phyloP scores from a whole-genome alignment of 2,888 invertebrate species.

The Chrysomela aeneicollis region DNA sequence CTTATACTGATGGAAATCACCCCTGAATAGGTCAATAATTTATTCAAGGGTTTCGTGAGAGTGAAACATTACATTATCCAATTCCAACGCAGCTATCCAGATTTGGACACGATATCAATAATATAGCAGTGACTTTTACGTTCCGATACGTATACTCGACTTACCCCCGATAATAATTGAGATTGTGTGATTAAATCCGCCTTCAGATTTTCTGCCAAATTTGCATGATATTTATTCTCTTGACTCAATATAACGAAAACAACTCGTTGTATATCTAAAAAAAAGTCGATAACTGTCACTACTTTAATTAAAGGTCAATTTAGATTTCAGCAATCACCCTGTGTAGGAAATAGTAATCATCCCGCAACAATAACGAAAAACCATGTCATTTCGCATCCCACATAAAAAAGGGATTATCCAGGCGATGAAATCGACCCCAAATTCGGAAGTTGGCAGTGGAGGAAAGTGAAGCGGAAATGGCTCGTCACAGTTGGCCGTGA shows the following conservation, averaged over 20 bases:
- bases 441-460: background rate
- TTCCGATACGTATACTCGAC: background rate
- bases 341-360: background rate
- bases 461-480: background rate
- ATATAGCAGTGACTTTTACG: background rate
- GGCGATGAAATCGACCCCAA: background rate
- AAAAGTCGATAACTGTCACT: no score
- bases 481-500: constrained; percentile 27
- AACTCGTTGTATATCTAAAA: constrained; percentile 66
- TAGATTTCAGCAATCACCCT: constrained; percentile 4
- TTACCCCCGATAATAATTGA: constrained; percentile 34
- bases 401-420: background rate
- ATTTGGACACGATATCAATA: background rate
- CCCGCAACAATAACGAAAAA: background rate
- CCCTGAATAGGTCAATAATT: background rate
- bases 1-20: background rate
- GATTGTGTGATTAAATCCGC: constrained; percentile 66
- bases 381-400: background rate
- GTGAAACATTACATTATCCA: background rate
- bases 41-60: background rate
- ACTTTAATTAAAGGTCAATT: no score
- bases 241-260: constrained; percentile 73
- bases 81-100: background rate
- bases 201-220: constrained; percentile 66
- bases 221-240: constrained; percentile 69